A percentile compares a stretch with the other conserved stretches of the same genome.
Conservation (phyloP, 2,888 invertebrate genomes). For the Tromatobia lineatoria region DNA sequence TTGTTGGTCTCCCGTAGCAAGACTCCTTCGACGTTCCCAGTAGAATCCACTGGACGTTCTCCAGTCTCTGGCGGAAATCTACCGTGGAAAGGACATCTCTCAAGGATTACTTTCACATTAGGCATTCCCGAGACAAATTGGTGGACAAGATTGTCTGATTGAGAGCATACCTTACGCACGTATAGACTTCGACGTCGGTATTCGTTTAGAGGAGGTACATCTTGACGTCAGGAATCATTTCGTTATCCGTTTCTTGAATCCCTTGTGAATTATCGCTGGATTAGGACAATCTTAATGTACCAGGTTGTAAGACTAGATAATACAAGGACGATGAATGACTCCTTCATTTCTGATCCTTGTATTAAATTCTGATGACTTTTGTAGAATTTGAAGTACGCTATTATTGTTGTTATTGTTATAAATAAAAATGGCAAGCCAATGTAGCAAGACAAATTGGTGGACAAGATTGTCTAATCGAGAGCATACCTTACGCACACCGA, state of each 20-base stretch:
- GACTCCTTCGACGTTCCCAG: slow-evolving; percentile 23
- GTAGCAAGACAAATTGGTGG: slow-evolving; percentile 78
- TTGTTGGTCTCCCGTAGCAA: slow-evolving; percentile 67
- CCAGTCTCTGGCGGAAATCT: slow-evolving; percentile 48
- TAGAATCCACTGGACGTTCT: slow-evolving; percentile 58
- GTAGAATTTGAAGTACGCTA: too few relatives aligned
- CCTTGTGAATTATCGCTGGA: slow-evolving; percentile 8
- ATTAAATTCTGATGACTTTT: too few relatives aligned
- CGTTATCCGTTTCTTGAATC: slow-evolving; percentile 26
- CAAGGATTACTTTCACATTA: slow-evolving; percentile 83
- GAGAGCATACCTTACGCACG: neutral
- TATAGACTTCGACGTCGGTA: neutral
- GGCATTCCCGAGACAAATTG: slow-evolving; percentile 79
- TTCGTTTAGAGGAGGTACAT: neutral
- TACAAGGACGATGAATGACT: neutral
- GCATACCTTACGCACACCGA: neutral
- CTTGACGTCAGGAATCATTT: neutral
- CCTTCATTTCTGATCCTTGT: too few relatives aligned
- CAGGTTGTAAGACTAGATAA: neutral
- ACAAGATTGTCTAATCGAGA: slow-evolving; percentile 49
- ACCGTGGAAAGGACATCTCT: slow-evolving; percentile 73
- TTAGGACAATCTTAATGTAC: slow-evolving; percentile 5
- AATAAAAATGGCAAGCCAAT: too few relatives aligned
- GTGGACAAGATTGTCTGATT: slow-evolving; percentile 60
- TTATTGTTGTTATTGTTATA: too few relatives aligned